Evolutionary conservation across 2,797 vertebrate species (phyloP), one percentile per base, ranked within the genome.

Genomic region (Melanogrammus aeglefinus): DNA sequence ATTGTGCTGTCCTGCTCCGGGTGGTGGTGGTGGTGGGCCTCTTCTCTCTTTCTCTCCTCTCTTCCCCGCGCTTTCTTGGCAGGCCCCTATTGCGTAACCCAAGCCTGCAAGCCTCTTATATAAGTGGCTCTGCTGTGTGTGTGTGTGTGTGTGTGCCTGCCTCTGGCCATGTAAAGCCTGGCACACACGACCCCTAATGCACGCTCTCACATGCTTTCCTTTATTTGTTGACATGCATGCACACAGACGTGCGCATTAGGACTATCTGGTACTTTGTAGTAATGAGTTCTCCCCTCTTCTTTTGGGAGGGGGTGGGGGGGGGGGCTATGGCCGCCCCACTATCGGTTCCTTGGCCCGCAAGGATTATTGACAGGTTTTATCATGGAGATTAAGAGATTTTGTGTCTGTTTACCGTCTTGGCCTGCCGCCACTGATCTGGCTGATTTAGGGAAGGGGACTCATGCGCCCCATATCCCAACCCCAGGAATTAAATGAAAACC

Each of bases 41-140:
- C 4, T 29, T 70, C 13, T 13, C 57, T 83, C 78, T 76, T 47
- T 47, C 44, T 47, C 3, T 16, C 12, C 44, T 5, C 44, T 16
- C 44, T 47, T 16, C 79, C 21, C 75, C 36, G 29, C 57, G 0
- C 51, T 73, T 78, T 80, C 77, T 80, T 47, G 83, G 84, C 81
- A 78, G 85, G 79, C 76, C 76, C 57, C 47, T 77, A 82, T 93
- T 94, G 88, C 77, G 36, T 92, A 94, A 94, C 78, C 29, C 72
- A 66, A 75, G 29, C 0, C 39, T 81, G 79, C 75, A 79, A 88
- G 83, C 86, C 4, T 78, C 81, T 94, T 94, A 92, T 83, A 83
- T 93, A 94, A 94, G 88, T 80, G 38, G 81, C 78, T 79, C 79
- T 79, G 85, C 86, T 31, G 31, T 31, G 31, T 31, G 31, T 31